Base-by-base conservation (phyloP, 2,797 vertebrate species). In the Periophthalmus magnuspinnatus region DNA sequence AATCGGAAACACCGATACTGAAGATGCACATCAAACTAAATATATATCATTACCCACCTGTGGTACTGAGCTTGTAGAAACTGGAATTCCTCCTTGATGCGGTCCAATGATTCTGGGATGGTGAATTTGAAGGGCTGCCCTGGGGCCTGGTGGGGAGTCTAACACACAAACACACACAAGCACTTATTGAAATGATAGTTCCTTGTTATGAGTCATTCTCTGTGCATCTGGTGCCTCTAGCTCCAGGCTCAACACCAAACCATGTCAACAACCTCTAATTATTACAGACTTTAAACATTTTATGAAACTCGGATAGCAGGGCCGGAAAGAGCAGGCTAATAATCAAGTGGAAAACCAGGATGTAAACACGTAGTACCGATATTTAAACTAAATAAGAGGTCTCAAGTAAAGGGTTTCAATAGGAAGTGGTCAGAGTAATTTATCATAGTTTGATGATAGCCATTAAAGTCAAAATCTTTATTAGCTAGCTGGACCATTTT, bases 41-140 rank as follows among this genome's bases (percentile, higher is more conserved):
- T 28, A 28, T 28, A 28, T 28, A 28, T 28, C 28, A 28, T 28
- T 77, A 82, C 83, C 77, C 86, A 92, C 96, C 96, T 97, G 95
- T 97, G 95, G 92, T 97, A 97, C 92, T 97, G 96, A 2, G 96
- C 96, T 90, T 97, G 96, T 28, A 97, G 93, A 80, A 97, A 98
- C 93, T 97, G 96, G 90, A 98, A 97, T 89, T 97, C 96, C 84
- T 98, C 96, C 84, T 98, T 98, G 90, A 98, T 98, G 80, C 96
- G 94, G 84, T 98, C 96, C 91, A 97, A 89, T 47, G 96, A 97
- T 81, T 98, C 96, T 56, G 96, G 95, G 89, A 98, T 97, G 76
- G 96, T 98, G 90, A 98, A 98, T 90, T 98, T 97, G 93, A 97
- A 98, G 80, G 95, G 94, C 90, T 97, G 96, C 76, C 96, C 96